Conservation (phyloP, 2,113 vertebrate genomes). For the Pavo muticus region DNA sequence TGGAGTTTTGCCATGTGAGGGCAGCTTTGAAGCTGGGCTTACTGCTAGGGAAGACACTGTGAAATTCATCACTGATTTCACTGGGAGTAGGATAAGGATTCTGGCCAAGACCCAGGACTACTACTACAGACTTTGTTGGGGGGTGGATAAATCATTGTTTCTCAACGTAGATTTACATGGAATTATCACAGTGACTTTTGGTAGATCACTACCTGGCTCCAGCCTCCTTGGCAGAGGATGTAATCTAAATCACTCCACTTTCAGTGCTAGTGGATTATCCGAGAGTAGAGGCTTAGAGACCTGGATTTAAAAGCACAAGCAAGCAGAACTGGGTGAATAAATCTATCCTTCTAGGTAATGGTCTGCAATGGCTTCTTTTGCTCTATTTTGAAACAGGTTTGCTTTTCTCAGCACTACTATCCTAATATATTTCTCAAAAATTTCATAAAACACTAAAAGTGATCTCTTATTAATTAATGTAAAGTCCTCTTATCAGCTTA, state of each 20-base stretch:
- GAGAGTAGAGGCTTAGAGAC: not conserved
- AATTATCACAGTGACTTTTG: not conserved
- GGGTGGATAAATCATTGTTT: not conserved
- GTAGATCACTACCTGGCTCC: not conserved
- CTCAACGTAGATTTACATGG: not conserved
- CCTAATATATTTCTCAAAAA: not conserved
- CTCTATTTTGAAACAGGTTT: not conserved
- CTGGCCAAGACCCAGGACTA: not conserved
- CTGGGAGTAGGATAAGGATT: not conserved
- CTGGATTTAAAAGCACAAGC: not conserved
- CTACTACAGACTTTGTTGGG: not conserved
- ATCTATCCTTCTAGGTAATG: not conserved
- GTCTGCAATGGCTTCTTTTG: not conserved
- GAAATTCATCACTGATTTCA: constrained; percentile 30
- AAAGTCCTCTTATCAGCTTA: not conserved
- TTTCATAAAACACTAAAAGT: not conserved
- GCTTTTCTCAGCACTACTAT: not conserved
- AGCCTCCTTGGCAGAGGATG: not conserved
- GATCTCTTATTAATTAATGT: not conserved
- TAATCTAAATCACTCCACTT: not conserved
- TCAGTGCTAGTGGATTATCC: not conserved
- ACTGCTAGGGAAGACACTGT: not conserved
- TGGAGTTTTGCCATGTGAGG: constrained; percentile 45
- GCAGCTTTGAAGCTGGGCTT: constrained; percentile 16
- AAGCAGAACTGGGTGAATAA: not conserved